Percentiles rank a stretch among this genome's conserved stretches.
These are phyloP conservation scores for Eupithecia exiguata DNA, from an alignment of 2,888 invertebrate genomes.

Conservation along the genomic window DNA sequence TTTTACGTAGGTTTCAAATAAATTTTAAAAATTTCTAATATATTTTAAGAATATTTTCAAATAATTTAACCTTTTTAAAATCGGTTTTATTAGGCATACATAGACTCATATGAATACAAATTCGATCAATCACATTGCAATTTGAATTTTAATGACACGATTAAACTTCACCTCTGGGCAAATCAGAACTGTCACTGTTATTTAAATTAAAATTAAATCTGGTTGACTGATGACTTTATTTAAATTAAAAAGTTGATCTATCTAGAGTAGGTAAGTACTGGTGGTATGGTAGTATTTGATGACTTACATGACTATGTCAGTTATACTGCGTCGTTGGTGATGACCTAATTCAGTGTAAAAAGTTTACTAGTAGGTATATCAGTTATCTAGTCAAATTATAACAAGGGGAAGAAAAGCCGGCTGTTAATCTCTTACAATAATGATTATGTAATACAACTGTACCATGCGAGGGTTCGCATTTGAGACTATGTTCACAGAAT, in stretches of 20 bases:
- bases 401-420: no score
- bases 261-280: neutral
- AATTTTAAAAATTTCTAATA: no score
- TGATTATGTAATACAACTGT: no score
- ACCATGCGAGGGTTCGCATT: no score
- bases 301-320: neutral
- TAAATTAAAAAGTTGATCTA: conserved; percentile 6
- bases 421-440: no score
- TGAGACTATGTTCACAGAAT: no score
- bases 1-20: neutral
- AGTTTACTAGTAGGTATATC: neutral
- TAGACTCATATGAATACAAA: conserved; percentile 36
- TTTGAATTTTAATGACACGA: conserved; percentile 56
- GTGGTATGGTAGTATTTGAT: neutral
- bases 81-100: neutral
- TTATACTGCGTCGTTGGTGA: no score
- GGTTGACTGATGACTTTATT: conserved; percentile 17
- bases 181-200: conserved; percentile 59
- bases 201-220: conserved; percentile 52
- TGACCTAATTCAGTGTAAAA: neutral
- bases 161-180: conserved; percentile 56
- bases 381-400: no score
- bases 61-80: neutral
- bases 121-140: conserved; percentile 55
- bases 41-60: no score